phyloP scores from a whole-genome alignment of 2,113 vertebrate species.

The Bothrops jararaca region DNA sequence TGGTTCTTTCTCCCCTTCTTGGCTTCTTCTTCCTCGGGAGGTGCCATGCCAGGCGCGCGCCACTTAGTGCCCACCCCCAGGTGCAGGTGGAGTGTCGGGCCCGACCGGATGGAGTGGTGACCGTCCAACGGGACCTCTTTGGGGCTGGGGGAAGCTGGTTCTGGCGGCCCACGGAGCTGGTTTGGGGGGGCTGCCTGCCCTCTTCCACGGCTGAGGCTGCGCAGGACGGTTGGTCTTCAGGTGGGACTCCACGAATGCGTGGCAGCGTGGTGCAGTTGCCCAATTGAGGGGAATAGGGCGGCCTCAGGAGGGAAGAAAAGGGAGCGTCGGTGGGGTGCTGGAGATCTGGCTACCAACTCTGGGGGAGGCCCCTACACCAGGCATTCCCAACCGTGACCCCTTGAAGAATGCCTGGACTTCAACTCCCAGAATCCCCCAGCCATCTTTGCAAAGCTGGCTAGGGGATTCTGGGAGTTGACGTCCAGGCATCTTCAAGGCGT shows the following conservation, averaged over 20 bases:
- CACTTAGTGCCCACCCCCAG: background rate
- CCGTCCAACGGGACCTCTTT: slow-evolving; percentile 26
- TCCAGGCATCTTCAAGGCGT: too few relatives aligned
- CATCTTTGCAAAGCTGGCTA: too few relatives aligned
- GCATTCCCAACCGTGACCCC: too few relatives aligned
- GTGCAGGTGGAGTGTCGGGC: slow-evolving; percentile 26
- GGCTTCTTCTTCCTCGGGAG: background rate
- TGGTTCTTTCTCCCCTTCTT: background rate
- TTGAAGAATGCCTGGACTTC: too few relatives aligned
- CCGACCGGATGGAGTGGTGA: slow-evolving; percentile 48
- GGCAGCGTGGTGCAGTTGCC: slow-evolving; percentile 29
- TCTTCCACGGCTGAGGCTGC: background rate
- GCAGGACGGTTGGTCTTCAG: background rate
- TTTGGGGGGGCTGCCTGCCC: slow-evolving; percentile 19
- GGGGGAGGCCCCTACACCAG: too few relatives aligned
- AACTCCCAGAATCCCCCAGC: too few relatives aligned
- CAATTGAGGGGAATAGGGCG: too few relatives aligned
- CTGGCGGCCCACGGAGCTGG: background rate
- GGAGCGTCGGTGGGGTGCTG: background rate
- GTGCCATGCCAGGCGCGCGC: too few relatives aligned
- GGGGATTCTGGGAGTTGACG: too few relatives aligned
- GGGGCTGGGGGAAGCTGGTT: slow-evolving; percentile 37
- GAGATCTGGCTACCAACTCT: too few relatives aligned
- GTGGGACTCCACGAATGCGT: slow-evolving; percentile 31
- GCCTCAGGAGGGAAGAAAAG: background rate